Conservation (phyloP, 2,888 invertebrate species). For the Cheilosia soror region DNA sequence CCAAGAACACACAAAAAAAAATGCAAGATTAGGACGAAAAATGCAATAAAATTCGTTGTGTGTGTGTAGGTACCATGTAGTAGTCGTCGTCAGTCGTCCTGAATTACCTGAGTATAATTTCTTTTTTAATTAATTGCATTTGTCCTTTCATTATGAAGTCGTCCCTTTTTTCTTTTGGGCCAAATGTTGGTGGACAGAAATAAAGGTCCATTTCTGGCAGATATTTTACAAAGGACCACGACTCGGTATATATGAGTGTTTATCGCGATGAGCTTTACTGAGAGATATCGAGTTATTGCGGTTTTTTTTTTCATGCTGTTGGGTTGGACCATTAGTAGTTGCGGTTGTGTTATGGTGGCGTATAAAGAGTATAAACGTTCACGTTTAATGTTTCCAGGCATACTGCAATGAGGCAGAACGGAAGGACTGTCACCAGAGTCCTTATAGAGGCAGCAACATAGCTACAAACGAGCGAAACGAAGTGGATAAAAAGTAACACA, state of each 20-base stretch:
- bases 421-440: slow-evolving; percentile 27
- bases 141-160: slow-evolving; percentile 74
- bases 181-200: slow-evolving; percentile 48
- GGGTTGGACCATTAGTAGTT: slow-evolving; percentile 39
- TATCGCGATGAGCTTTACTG: slow-evolving; percentile 14
- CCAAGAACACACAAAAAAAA: slow-evolving; percentile 29
- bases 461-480: slow-evolving; percentile 21
- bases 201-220: slow-evolving; percentile 56
- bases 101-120: slow-evolving; percentile 75
- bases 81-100: slow-evolving; percentile 51
- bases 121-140: slow-evolving; percentile 76
- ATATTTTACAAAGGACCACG: slow-evolving; percentile 40
- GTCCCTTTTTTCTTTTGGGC: slow-evolving; percentile 47
- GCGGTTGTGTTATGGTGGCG: background rate
- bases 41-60: slow-evolving; percentile 48
- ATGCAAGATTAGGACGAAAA: slow-evolving; percentile 8
- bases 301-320: slow-evolving; percentile 37
- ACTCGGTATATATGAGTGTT: background rate
- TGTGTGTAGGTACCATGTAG: slow-evolving; percentile 36
- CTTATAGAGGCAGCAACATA: slow-evolving; percentile 19
- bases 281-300: slow-evolving; percentile 68
- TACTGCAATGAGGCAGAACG: slow-evolving; percentile 41
- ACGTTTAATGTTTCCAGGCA: slow-evolving; percentile 43
- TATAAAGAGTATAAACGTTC: slow-evolving; percentile 20
- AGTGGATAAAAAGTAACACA: slow-evolving; percentile 43